Base-by-base conservation (phyloP, 1,140 invertebrate species). In the Mycetomoellerius zeteki region DNA sequence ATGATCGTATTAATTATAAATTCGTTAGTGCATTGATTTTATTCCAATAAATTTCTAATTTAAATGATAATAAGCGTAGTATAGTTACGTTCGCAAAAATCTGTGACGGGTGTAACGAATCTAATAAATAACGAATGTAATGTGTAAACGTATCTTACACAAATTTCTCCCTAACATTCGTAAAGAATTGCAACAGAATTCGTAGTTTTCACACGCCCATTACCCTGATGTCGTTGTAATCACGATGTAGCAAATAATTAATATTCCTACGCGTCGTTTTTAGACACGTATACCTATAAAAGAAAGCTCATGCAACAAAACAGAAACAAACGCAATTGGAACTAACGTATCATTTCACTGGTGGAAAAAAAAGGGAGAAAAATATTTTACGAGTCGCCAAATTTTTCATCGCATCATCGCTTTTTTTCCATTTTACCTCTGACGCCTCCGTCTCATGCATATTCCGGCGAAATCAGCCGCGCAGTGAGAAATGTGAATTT, bases 391-490 rank as follows among this genome's bases (percentile, higher is more conserved):
- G 64, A 81, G 30, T 81, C 64, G 54, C 67, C 80, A 73, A 82
- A 82, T 82, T 82, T 82, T 82, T 82, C 80, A 82, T 82, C 54
- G 80, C 80, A 84, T 84, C 67, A 82, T 82, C 33, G 69, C 33
- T 75, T 84, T 84, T 80, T 82, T 84, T 60, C 21, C 54, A 58
- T 27, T 84, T 84, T 84, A 75, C 80, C 19, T 56, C 56, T 75
- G 80, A 84, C 80, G 80, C 69, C 80, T 84, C 69, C 27, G 80
- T 84, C 80, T 84, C 80, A 84, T 84, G 54, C 80, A 84, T 84
- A 84, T 84, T 84, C 80, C 54, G 37, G 69, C 80, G n/a, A 73
- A 84, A 84, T 84, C 80, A 84, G 69, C 69, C 80, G 54, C 80
- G 56, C 80, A 27, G 54, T 43, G 80, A 60, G 69, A 75, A 84